phyloP scores from a whole-genome alignment of 2,113 vertebrate genomes.

The Tor tambroides region DNA sequence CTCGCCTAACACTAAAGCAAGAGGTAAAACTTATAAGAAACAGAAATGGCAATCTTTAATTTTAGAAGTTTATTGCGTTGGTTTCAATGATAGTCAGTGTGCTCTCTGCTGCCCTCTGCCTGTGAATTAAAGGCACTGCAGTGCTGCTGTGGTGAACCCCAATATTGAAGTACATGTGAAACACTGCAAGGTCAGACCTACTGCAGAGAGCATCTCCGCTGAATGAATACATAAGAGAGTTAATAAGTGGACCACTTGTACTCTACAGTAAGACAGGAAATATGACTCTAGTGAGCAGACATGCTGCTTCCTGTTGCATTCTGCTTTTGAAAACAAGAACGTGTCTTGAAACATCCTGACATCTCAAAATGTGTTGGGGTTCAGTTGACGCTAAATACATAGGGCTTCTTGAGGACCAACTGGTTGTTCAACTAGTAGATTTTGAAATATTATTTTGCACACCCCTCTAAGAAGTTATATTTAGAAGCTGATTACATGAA shows the following conservation, averaged over 20 bases:
- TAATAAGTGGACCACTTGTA: neutral
- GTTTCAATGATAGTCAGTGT: neutral
- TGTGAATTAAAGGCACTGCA: neutral
- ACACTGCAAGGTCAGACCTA: conserved; percentile 30
- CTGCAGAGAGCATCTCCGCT: conserved; percentile 12
- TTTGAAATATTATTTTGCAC: neutral
- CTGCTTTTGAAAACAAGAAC: neutral
- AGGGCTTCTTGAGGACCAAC: neutral
- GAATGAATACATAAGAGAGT: neutral
- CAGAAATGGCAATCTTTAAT: neutral
- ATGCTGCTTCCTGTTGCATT: neutral
- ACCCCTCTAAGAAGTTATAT: neutral
- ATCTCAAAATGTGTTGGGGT: neutral
- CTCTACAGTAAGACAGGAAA: neutral
- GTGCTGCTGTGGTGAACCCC: neutral
- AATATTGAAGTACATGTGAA: neutral
- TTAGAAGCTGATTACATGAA: neutral
- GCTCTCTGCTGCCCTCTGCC: conserved; percentile 49
- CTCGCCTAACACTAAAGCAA: conserved; percentile 84
- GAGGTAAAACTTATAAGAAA: conserved; percentile 71
- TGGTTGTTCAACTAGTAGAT: neutral
- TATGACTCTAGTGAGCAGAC: neutral
- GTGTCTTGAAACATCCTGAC: neutral
- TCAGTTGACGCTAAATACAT: neutral
- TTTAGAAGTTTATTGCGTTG: neutral